Evolutionary conservation across 2,113 vertebrate species (phyloP), one percentile per base, ranked within the genome.

Genomic region (Tauraco erythrolophus): DNA sequence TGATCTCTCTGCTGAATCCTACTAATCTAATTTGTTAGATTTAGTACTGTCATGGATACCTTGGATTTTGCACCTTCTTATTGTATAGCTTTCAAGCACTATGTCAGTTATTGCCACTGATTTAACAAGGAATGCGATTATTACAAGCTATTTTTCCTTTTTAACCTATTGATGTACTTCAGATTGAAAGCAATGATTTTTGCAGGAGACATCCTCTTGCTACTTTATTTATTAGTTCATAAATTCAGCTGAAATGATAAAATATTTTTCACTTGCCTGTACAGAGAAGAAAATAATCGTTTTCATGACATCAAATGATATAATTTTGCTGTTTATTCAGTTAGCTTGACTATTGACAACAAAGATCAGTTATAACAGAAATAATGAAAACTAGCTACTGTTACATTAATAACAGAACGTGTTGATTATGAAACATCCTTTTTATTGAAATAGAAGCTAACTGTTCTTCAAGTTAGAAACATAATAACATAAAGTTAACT

Each of bases 281-380:
- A 84, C 48, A 84, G 27, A 90, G 62, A 84, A 74, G 74, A 96
- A 56, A 53, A 60, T 51, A 68, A 8, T 93, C 6, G 72, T 95
- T 97, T 97, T 95, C 71, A 89, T 91, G 6, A 94, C 56, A 94
- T 82, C 53, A n/a, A 95, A 89, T 69, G 25, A 72, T 88, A 93
- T 51, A 96, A 93, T 93, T 94, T 96, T 97, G 19, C 31, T 94
- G 28, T n/a, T n/a, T 97, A 94, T 95, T 95, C 57, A 92, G 27
- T 65, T 92, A 93, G 64, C 61, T 94, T 96, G 84, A 95, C 79
- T 96, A 86, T 13, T 92, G 88, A 97, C 35, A 76, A 60, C 56
- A 85, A 77, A 96, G 37, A 56, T 94, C 94, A 83, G 24, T 97
- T 86, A 69, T 64, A 95, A 81, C 72, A 56, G 84, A 96, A 97